A percentile compares a stretch with the other conserved stretches of the same genome.
These are phyloP conservation scores for Drosophila limbata DNA, from an alignment of 2,888 invertebrate species.

Conservation along the genomic window DNA sequence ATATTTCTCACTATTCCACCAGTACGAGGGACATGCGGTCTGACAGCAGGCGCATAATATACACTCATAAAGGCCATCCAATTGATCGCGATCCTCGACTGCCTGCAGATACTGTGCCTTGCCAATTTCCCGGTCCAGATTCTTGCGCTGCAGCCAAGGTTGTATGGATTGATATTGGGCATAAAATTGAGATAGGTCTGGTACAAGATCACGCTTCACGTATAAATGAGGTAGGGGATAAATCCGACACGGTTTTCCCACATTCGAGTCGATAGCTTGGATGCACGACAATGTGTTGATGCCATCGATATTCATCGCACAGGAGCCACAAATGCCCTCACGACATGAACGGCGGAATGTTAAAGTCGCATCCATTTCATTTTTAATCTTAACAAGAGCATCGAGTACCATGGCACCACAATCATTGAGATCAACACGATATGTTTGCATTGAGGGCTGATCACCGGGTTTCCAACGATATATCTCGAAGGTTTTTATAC, in stretches of 20 bases:
- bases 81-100: conserved; percentile 93
- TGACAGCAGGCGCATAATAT: conserved; percentile 98
- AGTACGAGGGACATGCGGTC: conserved; percentile 98
- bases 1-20: conserved; percentile 99
- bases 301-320: conserved; percentile 99
- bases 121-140: conserved; percentile 86
- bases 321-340: conserved; percentile 99
- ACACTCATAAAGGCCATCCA: conserved; percentile 98
- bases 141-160: conserved; percentile 94
- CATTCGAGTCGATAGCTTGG: conserved; percentile 89
- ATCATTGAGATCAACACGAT: conserved; percentile 89
- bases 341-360: conserved; percentile 98
- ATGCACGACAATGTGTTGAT: conserved; percentile 97
- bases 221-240: conserved; percentile 99
- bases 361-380: conserved; percentile 96
- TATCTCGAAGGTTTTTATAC: conserved; percentile 91
- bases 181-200: conserved; percentile 98
- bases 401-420: conserved; percentile 99
- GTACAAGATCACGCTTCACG: conserved; percentile 96
- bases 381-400: conserved; percentile 97
- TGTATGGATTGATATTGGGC: conserved; percentile 96
- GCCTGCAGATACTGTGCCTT: conserved; percentile 93
- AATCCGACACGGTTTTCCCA: conserved; percentile 90
- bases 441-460: conserved; percentile 90
- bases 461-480: conserved; percentile 95